Percentiles rank a stretch among this genome's conserved stretches.
These are phyloP conservation scores for Notiomystis cincta DNA, from an alignment of 2,113 vertebrate species.

Conservation along the genomic window DNA sequence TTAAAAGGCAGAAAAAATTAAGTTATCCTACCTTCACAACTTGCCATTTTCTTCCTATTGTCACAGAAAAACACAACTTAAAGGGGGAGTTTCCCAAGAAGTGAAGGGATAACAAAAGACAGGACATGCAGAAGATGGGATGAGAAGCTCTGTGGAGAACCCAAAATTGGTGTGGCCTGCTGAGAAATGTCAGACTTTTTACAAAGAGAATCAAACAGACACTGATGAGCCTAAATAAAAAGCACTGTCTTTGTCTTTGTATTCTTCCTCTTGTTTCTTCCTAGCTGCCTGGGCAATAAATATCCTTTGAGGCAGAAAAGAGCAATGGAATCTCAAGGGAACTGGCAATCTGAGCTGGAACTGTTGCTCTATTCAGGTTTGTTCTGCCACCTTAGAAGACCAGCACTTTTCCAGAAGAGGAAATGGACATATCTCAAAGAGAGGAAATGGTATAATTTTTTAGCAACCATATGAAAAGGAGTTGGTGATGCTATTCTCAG, in stretches of 20 bases:
- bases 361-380: neutral
- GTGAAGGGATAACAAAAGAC: neutral
- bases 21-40: neutral
- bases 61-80: neutral
- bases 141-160: neutral
- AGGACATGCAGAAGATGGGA: accelerated
- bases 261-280: neutral
- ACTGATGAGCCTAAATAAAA: neutral
- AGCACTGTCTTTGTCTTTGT: neutral
- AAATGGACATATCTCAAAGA: neutral
- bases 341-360: neutral
- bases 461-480: neutral
- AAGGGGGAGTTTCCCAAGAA: neutral
- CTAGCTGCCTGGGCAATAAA: neutral
- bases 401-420: neutral
- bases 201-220: neutral
- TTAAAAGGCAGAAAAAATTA: neutral
- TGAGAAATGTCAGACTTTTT: neutral
- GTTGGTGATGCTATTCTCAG: neutral
- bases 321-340: neutral
- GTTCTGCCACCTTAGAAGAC: neutral
- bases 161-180: neutral
- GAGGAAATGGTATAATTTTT: neutral
- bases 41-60: neutral
- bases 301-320: neutral